Evolutionary conservation across 2,797 vertebrate genomes (phyloP).

Genomic region (Mus caroli): DNA sequence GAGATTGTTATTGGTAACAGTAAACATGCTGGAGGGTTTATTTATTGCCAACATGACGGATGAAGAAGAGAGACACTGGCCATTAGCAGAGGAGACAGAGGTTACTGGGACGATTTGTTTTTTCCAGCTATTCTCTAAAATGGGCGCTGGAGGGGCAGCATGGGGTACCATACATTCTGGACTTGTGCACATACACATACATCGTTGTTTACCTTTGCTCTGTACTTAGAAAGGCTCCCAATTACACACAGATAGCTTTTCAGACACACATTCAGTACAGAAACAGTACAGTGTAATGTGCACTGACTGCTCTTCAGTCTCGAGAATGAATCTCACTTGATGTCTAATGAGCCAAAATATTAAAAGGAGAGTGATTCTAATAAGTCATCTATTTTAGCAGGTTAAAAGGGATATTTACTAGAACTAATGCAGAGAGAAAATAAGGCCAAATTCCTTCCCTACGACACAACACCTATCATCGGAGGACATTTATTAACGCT

Average conservation of each 20-base stretch:
- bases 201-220: background rate
- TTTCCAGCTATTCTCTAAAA: background rate
- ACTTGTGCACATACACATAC: background rate
- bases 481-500: background rate
- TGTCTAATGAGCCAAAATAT: constrained; percentile 15
- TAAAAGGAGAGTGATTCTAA: background rate
- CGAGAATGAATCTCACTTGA: constrained; percentile 15
- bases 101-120: background rate
- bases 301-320: background rate
- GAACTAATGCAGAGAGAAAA: background rate
- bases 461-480: background rate
- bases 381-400: background rate
- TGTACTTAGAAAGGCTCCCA: background rate
- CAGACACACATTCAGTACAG: background rate
- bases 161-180: fast-evolving
- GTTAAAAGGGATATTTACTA: background rate
- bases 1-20: background rate
- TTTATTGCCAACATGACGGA: constrained; percentile 39
- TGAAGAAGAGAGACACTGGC: background rate
- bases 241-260: background rate
- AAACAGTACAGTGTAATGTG: background rate
- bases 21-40: constrained; percentile 32
- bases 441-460: background rate
- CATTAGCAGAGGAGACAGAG: background rate
- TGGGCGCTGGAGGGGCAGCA: background rate